Base-by-base conservation (phyloP, 2,797 vertebrate genomes). In the Chloroceryle inda region DNA sequence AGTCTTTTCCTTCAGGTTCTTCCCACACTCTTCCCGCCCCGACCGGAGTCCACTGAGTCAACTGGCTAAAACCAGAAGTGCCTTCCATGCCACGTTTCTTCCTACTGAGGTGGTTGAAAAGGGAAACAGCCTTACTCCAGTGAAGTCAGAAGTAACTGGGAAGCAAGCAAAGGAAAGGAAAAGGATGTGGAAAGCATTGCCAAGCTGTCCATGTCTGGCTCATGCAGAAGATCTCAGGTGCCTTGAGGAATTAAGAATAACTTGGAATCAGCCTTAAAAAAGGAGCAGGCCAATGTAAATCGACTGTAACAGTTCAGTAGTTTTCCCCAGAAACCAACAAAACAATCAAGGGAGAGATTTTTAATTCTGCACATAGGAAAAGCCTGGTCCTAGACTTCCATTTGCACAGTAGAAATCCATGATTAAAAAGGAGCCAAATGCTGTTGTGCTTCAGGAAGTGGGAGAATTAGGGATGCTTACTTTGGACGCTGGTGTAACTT, bases 391-490 rank as follows among this genome's bases (percentile, higher is more conserved):
- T 94, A 68, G 56, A 47, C 44, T 92, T 90, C 47, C 53, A 69
- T 71, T 94, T 95, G 49, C 91, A 92, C 93, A 90, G 89, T 94
- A 96, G 96, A 96, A 95, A 89, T 92, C 62, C 88, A 74, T 87
- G 82, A 95, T 93, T 92, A 92, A 87, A 85, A 95, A 82, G 40
- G 24, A 95, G 85, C 93, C 89, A 96, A 96, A 83, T 52, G 33
- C 45, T 82, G 31, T 94, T 94, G 91, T 89, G 44, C 56, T 90
- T 76, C 88, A 96, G 96, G 96, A 97, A 97, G 64, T 44, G 18
- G 67, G 93, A 96, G 94, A 96, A 94, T 97, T 95, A 95, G 89
- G 89, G 89, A 95, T 96, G 93, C 95, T 96, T 96, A 76, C 88
- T 96, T 96, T 97, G 96, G 96, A 96, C 3, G 3, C 59, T 2